Evolutionary conservation across 2,888 invertebrate genomes (phyloP).

Genomic region (Proisotoma minuta): DNA sequence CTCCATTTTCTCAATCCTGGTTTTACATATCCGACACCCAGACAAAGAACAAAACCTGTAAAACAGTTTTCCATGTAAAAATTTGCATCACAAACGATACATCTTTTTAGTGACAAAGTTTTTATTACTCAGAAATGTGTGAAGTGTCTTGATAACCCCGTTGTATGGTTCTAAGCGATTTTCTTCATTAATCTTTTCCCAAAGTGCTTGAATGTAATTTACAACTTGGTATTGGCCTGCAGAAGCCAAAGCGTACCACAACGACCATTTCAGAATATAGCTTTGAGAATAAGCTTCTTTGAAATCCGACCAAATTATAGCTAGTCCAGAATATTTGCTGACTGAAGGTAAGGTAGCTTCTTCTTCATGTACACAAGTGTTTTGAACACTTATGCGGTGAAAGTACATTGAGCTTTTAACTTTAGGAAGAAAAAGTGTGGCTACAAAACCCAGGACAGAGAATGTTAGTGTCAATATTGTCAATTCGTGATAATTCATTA

Average conservation of each 20-base stretch:
- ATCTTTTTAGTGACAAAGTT: neutral
- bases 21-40: slow-evolving; percentile 22
- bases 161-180: slow-evolving; percentile 55
- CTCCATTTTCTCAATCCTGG: slow-evolving; percentile 28
- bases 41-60: slow-evolving; percentile 21
- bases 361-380: neutral
- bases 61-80: neutral
- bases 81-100: neutral
- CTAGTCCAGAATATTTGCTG: neutral
- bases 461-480: slow-evolving; percentile 74
- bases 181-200: slow-evolving; percentile 61
- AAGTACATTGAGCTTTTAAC: slow-evolving; percentile 54
- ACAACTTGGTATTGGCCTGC: slow-evolving; percentile 61
- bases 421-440: slow-evolving; percentile 68
- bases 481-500: slow-evolving; percentile 68
- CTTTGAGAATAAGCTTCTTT: slow-evolving; percentile 58
- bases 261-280: slow-evolving; percentile 66
- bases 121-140: slow-evolving; percentile 58
- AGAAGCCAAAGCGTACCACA: slow-evolving; percentile 66
- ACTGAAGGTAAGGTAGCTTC: neutral
- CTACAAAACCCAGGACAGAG: slow-evolving; percentile 65
- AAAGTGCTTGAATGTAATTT: slow-evolving; percentile 76
- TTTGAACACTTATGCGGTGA: slow-evolving; percentile 27
- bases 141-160: slow-evolving; percentile 60
- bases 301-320: slow-evolving; percentile 57